These are phyloP conservation scores for Apocheima hispidaria DNA, from an alignment of 2,888 invertebrate genomes.

Conservation along the genomic window DNA sequence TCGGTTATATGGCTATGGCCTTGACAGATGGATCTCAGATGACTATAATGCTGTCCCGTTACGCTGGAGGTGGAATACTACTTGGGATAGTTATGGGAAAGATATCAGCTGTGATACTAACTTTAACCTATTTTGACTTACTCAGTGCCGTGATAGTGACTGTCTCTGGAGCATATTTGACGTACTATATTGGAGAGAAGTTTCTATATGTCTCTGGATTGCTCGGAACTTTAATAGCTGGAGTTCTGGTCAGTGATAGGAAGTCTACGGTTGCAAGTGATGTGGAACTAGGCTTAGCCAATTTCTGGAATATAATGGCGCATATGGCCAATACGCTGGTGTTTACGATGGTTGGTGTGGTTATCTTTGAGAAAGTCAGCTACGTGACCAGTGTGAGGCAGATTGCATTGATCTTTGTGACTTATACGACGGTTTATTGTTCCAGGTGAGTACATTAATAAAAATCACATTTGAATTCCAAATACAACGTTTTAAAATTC, in stretches of 20 bases:
- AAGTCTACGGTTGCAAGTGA: slow-evolving; percentile 74
- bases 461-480: neutral
- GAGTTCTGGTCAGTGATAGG: slow-evolving; percentile 69
- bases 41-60: slow-evolving; percentile 66
- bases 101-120: slow-evolving; percentile 64
- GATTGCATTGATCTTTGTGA: slow-evolving; percentile 73
- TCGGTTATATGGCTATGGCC: slow-evolving; percentile 69
- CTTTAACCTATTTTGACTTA: slow-evolving; percentile 72
- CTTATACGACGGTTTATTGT: slow-evolving; percentile 78
- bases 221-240: slow-evolving; percentile 69
- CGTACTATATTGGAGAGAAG: slow-evolving; percentile 77
- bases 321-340: slow-evolving; percentile 83
- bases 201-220: slow-evolving; percentile 77
- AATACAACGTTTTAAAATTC: neutral
- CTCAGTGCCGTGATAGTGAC: slow-evolving; percentile 73
- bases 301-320: slow-evolving; percentile 71
- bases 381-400: slow-evolving; percentile 73
- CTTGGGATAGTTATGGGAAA: slow-evolving; percentile 74
- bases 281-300: slow-evolving; percentile 67
- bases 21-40: slow-evolving; percentile 65
- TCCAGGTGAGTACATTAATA: slow-evolving; percentile 57
- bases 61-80: slow-evolving; percentile 70
- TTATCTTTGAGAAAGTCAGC: slow-evolving; percentile 83
- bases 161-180: slow-evolving; percentile 69
- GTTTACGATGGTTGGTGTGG: slow-evolving; percentile 87